A percentile compares a stretch with the other conserved stretches of the same genome.
These are phyloP conservation scores for Sipha flava DNA, from an alignment of 1,140 invertebrate genomes.

Conservation along the genomic window DNA sequence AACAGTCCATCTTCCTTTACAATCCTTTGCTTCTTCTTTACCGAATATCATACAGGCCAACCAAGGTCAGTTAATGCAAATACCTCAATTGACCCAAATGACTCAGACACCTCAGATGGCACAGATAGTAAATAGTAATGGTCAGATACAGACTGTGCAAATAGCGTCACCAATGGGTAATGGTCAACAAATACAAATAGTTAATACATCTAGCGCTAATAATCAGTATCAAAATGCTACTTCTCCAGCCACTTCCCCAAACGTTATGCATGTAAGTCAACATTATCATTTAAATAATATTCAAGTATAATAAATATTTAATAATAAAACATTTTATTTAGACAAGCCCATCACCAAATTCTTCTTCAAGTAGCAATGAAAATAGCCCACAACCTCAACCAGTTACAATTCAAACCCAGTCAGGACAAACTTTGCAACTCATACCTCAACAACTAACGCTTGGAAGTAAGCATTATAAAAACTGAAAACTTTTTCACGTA, in stretches of 20 bases:
- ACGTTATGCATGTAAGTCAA: slow-evolving; percentile 6
- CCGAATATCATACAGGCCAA: slow-evolving; percentile 45
- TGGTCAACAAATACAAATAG: slow-evolving; percentile 29
- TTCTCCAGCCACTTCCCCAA: slow-evolving; percentile 29
- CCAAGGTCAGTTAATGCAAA: slow-evolving; percentile 61
- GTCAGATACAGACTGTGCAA: slow-evolving; percentile 79
- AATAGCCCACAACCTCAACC: slow-evolving; percentile 41
- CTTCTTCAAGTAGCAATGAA: slow-evolving; percentile 36
- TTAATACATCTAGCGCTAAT: neutral
- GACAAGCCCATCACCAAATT: slow-evolving; percentile 32
- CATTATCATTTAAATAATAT: slow-evolving; percentile 30
- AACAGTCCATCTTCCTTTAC: slow-evolving; percentile 82
- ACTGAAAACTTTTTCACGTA: neutral
- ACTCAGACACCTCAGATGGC: slow-evolving; percentile 59
- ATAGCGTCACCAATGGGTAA: slow-evolving; percentile 46
- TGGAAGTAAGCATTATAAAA: slow-evolving; percentile 27
- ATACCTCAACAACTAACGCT: slow-evolving; percentile 38
- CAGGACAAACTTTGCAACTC: slow-evolving; percentile 36
- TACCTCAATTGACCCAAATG: slow-evolving; percentile 49
- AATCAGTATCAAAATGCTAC: slow-evolving; percentile 20
- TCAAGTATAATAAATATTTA: no score
- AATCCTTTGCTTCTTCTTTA: slow-evolving; percentile 55
- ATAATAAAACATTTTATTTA: slow-evolving; percentile 32
- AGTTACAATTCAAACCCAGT: slow-evolving; percentile 41
- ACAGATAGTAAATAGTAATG: slow-evolving; percentile 75